Evolutionary conservation across 2,113 vertebrate species (phyloP).

Genomic region (Oryzias celebensis): DNA sequence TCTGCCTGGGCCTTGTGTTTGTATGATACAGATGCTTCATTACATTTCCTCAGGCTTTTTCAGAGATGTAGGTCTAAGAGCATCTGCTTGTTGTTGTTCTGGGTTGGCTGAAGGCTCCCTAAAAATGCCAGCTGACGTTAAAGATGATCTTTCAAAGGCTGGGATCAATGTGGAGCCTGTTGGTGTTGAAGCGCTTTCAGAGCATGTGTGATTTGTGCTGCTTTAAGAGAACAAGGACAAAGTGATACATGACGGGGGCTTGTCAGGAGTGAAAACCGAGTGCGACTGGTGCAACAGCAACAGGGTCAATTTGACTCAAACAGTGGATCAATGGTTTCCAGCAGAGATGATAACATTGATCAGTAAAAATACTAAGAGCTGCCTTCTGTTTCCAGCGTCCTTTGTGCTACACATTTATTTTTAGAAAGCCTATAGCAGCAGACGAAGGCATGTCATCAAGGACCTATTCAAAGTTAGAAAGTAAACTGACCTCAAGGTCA

Average conservation of each 20-base stretch:
- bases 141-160: conserved; percentile 17
- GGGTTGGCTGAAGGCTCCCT: conserved; percentile 15
- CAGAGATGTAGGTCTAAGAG: conserved; percentile 30
- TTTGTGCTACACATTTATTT: conserved; percentile 64
- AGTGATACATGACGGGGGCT: conserved; percentile 22
- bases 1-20: conserved; percentile 45
- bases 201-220: conserved; percentile 23
- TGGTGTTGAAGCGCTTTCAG: conserved; percentile 11
- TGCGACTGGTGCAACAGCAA: conserved; percentile 44
- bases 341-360: conserved; percentile 69
- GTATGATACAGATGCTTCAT: conserved; percentile 40
- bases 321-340: conserved; percentile 72
- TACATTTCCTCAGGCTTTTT: conserved; percentile 38
- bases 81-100: conserved; percentile 26
- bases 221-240: conserved; percentile 24
- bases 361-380: conserved; percentile 59
- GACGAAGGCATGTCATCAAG: conserved; percentile 60
- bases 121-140: conserved; percentile 29
- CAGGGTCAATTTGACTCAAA: conserved; percentile 54
- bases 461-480: conserved; percentile 70
- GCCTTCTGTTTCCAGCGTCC: conserved; percentile 65
- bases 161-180: conserved; percentile 30
- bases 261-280: conserved; percentile 36
- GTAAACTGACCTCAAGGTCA: conserved; percentile 70
- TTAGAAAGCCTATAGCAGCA: conserved; percentile 68